Base-by-base conservation (phyloP, 2,888 invertebrate genomes). In the Aporophyla lueneburgensis region DNA sequence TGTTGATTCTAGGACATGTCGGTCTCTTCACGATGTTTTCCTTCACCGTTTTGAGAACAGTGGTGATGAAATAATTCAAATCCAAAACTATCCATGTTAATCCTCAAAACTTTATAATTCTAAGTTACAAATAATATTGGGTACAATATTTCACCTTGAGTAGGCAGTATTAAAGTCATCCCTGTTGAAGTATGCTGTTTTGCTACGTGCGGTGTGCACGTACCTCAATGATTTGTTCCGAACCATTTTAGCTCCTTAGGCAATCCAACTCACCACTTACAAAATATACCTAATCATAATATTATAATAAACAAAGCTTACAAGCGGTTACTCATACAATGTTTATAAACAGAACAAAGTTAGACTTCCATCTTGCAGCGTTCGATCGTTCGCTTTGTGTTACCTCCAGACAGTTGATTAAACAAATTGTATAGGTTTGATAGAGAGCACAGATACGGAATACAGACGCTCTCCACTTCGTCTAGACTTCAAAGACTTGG, bases 371-470 rank as follows among this genome's bases (percentile, higher is more conserved):
- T 69, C 65, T 61, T 19, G 67, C 14, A 70, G 66, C 27, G 53
- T 74, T 78, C 86, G 73, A 83, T 83, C 63, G 62, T 59, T 19
- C 71, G 69, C 83, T 86, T 71, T 71, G 70, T 73, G 58, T 51
- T 82, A 78, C 74, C 86, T 83, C 71, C 78, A 86, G 86, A 88
- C 88, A 80, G 74, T 80, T 86, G 84, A 86, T 88, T 86, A 86
- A 86, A 87, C 72, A 76, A 78, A 83, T 80, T 86, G 86, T 86
- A 80, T 84, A 84, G 88, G 72, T 86, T 86, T 86, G 87, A 86
- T 86, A 73, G 78, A 72, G 78, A 80, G 62, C 76, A 59, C 61
- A 76, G 76, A 86, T 78, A 85, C 76, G 16, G 40, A 59, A 65
- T 73, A 70, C 70, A 78, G 84, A 83, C 71, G 70, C 74, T 71